Percentiles rank a stretch among this genome's conserved stretches.
phyloP scores from a whole-genome alignment of 2,113 vertebrate genomes.

The Pelecanus crispus region DNA sequence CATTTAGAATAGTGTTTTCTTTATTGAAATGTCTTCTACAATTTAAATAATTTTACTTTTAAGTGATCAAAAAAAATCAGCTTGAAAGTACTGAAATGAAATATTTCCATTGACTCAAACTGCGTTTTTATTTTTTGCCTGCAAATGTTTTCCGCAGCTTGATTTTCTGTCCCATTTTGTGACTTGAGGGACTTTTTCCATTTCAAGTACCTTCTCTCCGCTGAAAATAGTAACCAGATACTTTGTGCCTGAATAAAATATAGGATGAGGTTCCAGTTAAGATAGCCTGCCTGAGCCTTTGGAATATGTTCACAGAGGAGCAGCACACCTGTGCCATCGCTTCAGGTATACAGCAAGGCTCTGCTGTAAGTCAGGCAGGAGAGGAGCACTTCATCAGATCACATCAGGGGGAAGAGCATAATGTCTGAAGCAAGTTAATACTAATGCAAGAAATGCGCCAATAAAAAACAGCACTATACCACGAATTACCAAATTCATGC shows the following conservation, averaged over 20 bases:
- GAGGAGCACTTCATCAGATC: not conserved
- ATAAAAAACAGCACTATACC: slow-evolving; percentile 88
- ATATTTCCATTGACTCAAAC: not conserved
- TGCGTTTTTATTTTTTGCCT: not conserved
- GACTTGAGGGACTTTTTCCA: not conserved
- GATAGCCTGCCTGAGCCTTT: not conserved
- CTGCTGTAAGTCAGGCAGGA: not conserved
- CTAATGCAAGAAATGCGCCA: slow-evolving; percentile 90
- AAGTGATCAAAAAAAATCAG: not conserved
- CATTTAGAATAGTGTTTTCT: not conserved
- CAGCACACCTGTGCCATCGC: not conserved
- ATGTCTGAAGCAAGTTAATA: slow-evolving; percentile 92
- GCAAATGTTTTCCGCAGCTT: not conserved
- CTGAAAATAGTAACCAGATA: not conserved
- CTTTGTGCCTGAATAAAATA: not conserved
- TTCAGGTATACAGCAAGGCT: not conserved
- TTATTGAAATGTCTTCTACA: not conserved
- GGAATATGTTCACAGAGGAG: not conserved
- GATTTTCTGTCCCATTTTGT: not conserved
- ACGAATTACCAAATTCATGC: slow-evolving; percentile 86
- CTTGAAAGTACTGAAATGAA: not conserved
- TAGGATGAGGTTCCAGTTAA: not conserved
- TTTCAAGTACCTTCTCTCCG: not conserved
- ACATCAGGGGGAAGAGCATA: slow-evolving; percentile 90
- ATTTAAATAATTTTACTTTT: not conserved